These are phyloP conservation scores for Palaemon carinicauda DNA, from an alignment of 1,140 invertebrate genomes.

Conservation along the genomic window DNA sequence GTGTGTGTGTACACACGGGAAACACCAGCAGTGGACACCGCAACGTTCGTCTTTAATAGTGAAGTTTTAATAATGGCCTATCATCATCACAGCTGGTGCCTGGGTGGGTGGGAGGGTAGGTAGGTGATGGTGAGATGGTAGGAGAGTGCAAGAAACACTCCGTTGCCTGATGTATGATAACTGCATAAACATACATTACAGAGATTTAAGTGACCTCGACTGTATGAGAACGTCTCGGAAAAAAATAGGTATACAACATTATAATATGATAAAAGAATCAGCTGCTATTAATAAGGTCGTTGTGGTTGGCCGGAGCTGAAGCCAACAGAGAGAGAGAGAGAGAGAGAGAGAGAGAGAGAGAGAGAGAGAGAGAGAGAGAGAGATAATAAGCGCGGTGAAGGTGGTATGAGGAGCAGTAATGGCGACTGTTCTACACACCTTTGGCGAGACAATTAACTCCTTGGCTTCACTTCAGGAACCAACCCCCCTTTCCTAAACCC, in stretches of 20 bases:
- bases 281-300: too few relatives aligned
- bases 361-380: constrained; percentile 14
- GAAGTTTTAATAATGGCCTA: constrained; percentile 17
- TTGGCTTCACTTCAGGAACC: neutral
- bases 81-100: constrained; percentile 23
- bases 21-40: neutral
- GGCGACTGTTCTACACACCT: constrained; percentile 21
- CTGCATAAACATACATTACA: neutral
- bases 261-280: neutral
- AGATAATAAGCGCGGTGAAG: neutral
- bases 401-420: neutral
- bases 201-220: neutral
- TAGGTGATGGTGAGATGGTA: neutral
- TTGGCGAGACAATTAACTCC: constrained; percentile 32
- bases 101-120: neutral
- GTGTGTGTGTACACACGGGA: neutral
- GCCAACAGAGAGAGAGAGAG: neutral
- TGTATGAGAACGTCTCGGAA: too few relatives aligned
- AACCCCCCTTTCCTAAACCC: too few relatives aligned
- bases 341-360: constrained; percentile 6
- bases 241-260: neutral
- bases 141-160: neutral
- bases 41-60: constrained; percentile 23
- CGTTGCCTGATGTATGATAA: neutral
- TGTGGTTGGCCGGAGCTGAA: too few relatives aligned